A percentile compares a stretch with the other conserved stretches of the same genome.
Conservation (phyloP, 2,888 invertebrate species). For the Lypha dubia region DNA sequence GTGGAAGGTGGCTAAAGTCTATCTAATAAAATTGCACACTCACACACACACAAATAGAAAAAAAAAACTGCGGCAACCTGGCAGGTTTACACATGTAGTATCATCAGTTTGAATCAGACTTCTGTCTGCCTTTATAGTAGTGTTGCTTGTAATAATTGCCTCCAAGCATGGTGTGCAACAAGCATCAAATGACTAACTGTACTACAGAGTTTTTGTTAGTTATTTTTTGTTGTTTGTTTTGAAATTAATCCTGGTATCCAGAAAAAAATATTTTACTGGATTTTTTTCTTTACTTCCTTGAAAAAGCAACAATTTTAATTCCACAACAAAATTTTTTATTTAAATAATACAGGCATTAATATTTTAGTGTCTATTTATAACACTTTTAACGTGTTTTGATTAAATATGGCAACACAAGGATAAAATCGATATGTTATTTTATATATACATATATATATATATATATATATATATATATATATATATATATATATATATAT, state of each 20-base stretch:
- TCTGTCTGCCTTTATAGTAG: slow-evolving; percentile 23
- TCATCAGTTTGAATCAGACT: slow-evolving; percentile 19
- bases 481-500: no score
- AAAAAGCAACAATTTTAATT: slow-evolving; percentile 52
- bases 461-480: no score
- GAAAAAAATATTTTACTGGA: no score
- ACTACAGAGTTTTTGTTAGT: slow-evolving; percentile 9
- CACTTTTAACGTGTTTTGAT: slow-evolving; percentile 51
- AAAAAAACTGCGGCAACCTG: slow-evolving; percentile 14
- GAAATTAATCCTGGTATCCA: slow-evolving; percentile 17
- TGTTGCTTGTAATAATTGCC: slow-evolving; percentile 18
- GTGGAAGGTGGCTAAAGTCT: slow-evolving; percentile 26
- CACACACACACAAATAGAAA: slow-evolving; percentile 2
- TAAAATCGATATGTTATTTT: slow-evolving; percentile 40
- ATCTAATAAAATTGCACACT: slow-evolving; percentile 2
- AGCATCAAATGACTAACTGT: slow-evolving; percentile 59
- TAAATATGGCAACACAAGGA: not conserved
- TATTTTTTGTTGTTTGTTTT: not conserved
- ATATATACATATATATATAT: no score
- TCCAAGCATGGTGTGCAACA: slow-evolving; percentile 37
- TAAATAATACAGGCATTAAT: slow-evolving; percentile 15
- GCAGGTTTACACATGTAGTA: slow-evolving; percentile 12
- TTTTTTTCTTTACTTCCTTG: slow-evolving; percentile 19
- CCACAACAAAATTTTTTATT: not conserved
- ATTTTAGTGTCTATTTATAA: slow-evolving; percentile 25